Percentiles rank a stretch among this genome's conserved stretches.
These are phyloP conservation scores for Anagyrus pseudococci DNA, from an alignment of 2,888 invertebrate species.

Conservation along the genomic window DNA sequence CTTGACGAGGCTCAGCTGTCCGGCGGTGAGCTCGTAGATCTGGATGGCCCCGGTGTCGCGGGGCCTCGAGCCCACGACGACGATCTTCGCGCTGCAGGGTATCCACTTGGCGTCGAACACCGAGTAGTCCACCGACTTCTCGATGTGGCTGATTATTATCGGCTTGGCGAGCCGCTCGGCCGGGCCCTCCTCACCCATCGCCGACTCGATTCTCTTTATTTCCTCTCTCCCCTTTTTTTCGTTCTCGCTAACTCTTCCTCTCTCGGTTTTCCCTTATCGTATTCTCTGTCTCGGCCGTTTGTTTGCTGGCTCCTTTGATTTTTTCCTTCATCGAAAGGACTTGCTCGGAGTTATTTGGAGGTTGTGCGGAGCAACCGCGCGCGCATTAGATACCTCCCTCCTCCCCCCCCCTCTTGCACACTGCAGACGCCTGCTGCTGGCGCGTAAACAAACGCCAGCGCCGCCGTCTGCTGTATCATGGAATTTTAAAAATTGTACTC, in stretches of 20 bases:
- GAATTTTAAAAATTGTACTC: too few relatives aligned
- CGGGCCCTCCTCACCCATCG: constrained; percentile 44
- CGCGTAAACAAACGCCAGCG: constrained; percentile 44
- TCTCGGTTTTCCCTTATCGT: neutral
- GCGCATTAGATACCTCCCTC: neutral
- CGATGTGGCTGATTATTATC: constrained; percentile 87
- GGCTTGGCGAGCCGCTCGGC: constrained; percentile 76
- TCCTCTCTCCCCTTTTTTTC: neutral
- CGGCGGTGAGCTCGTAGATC: constrained; percentile 78
- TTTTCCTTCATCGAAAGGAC: too few relatives aligned
- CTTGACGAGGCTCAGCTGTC: constrained; percentile 74
- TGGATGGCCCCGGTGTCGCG: constrained; percentile 87
- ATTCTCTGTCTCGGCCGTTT: neutral
- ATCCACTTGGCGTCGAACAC: constrained; percentile 96
- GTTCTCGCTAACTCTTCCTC: constrained; percentile 3
- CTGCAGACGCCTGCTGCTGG: constrained; percentile 15
- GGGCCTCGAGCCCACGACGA: constrained; percentile 84
- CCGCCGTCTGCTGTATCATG: constrained; percentile 33
- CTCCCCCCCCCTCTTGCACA: too few relatives aligned
- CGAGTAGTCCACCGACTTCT: constrained; percentile 83
- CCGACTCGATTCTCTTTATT: too few relatives aligned
- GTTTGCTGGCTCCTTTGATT: neutral
- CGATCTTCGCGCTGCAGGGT: constrained; percentile 92
- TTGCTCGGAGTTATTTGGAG: too few relatives aligned
- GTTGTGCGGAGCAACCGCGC: constrained; percentile 18